A percentile compares a stretch with the other conserved stretches of the same genome.
Conservation (phyloP, 2,113 vertebrate genomes). For the Pterocles gutturalis region DNA sequence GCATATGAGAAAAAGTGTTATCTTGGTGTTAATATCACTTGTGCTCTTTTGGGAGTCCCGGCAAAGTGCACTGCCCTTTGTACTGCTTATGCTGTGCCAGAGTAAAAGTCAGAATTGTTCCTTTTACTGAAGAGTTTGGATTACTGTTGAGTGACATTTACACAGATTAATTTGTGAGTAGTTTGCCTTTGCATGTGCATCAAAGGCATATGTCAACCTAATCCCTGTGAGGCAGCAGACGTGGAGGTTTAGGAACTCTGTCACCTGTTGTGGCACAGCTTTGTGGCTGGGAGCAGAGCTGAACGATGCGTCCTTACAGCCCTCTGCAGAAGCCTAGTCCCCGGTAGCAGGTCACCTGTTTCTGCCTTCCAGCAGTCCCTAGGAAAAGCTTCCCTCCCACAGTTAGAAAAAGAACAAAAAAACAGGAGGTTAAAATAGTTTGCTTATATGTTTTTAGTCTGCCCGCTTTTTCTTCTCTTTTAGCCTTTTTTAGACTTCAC, state of each 20-base stretch:
- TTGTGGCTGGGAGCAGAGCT: background rate
- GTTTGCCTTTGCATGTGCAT: background rate
- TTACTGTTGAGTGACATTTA: background rate
- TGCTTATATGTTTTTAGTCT: background rate
- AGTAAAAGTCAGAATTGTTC: background rate
- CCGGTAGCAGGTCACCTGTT: background rate
- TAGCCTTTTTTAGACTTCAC: background rate
- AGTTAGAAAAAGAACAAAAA: background rate
- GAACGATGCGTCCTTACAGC: fast-evolving
- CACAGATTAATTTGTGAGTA: background rate
- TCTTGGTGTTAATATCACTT: background rate
- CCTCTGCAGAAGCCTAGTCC: background rate
- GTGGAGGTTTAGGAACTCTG: background rate
- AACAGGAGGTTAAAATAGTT: background rate
- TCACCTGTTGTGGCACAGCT: background rate
- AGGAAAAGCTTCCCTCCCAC: background rate
- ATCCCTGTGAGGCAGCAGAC: background rate
- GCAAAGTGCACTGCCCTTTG: background rate
- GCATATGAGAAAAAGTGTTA: background rate
- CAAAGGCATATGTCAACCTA: background rate
- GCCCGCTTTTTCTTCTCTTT: background rate
- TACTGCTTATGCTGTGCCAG: background rate
- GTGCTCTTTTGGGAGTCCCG: background rate
- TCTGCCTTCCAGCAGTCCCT: background rate
- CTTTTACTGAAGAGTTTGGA: background rate